Conservation (phyloP, 1,140 invertebrate genomes). For the Asobara japonica region DNA sequence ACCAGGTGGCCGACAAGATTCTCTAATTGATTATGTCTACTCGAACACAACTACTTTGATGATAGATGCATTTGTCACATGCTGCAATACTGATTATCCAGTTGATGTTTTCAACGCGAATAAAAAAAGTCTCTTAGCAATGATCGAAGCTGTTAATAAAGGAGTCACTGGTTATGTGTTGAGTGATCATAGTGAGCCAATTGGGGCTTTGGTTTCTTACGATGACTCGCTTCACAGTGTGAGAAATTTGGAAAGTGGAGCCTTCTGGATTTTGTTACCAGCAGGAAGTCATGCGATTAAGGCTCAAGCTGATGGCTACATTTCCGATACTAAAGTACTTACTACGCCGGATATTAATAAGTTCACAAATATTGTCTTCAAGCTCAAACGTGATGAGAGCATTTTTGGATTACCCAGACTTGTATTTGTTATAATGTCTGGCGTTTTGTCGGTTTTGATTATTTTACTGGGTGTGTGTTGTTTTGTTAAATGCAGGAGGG, state of each 20-base stretch:
- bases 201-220: conserved; percentile 68
- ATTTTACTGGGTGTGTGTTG: conserved; percentile 50
- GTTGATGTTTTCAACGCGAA: conserved; percentile 54
- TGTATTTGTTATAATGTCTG: conserved; percentile 77
- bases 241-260: conserved; percentile 67
- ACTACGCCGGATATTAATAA: conserved; percentile 58
- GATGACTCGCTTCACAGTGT: conserved; percentile 59
- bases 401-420: conserved; percentile 78
- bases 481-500: conserved; percentile 56
- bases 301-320: conserved; percentile 69
- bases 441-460: conserved; percentile 61
- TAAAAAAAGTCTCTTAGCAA: conserved; percentile 49
- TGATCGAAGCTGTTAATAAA: conserved; percentile 48
- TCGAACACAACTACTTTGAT: conserved; percentile 57
- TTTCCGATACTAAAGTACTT: conserved; percentile 67
- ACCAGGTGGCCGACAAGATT: conserved; percentile 42
- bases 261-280: conserved; percentile 69
- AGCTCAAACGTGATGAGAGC: conserved; percentile 72
- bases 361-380: conserved; percentile 71
- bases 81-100: conserved; percentile 56
- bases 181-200: conserved; percentile 69
- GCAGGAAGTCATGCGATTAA: conserved; percentile 69
- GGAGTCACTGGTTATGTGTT: conserved; percentile 69
- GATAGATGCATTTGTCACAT: conserved; percentile 59
- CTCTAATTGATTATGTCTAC: conserved; percentile 59